Base-by-base conservation (phyloP, 2,113 vertebrate species). In the Pelusios castaneus region DNA sequence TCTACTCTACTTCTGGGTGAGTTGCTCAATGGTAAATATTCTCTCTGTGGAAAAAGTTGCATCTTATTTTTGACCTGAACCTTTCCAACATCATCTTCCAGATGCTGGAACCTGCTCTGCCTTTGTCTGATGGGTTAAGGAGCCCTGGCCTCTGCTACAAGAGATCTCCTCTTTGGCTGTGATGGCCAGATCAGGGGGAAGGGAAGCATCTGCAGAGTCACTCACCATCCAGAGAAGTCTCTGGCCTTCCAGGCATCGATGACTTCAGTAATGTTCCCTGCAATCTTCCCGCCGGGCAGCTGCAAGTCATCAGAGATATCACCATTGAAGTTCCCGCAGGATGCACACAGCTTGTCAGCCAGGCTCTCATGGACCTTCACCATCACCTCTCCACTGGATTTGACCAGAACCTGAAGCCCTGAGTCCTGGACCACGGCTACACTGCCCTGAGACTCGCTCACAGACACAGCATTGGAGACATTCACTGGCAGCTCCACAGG, bases 321-420 rank as follows among this genome's bases (percentile, higher is more conserved):
- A 2, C 45, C 12, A 10, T 92, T 89, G 47, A 92, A 92, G 76
- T 92, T 89, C 47, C 91, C 91, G 24, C 91, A 92, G 56, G 91
- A 47, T 2, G 85, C 91, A 13, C 91, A 92, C 77, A 89, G 38
- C 75, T 84, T 80, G 43, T 47, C 63, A 6, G 82, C 73, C 60
- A 92, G 22, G 19, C 21, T 60, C 34, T 34, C 34, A 2, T 51
- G 12, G 58, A 81, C 82, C 17, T 5, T 79, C 82, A 92, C 60
- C 2, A 29, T 60, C 63, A 92, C 45, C 55, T 84, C 43, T 73
- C 95, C 96, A 10, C 93, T 94, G 58, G 89, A 41, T 11, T 95
- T 94, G 90, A 96, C 97, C 34, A 93, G 95, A 93, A 98, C 94
- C 75, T 78, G 91, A 58, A 98, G 70, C 52, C 91, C 73, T 11